Evolutionary conservation across 2,888 invertebrate genomes (phyloP), one percentile per base, ranked within the genome.

Genomic region (Orchesella flavescens): DNA sequence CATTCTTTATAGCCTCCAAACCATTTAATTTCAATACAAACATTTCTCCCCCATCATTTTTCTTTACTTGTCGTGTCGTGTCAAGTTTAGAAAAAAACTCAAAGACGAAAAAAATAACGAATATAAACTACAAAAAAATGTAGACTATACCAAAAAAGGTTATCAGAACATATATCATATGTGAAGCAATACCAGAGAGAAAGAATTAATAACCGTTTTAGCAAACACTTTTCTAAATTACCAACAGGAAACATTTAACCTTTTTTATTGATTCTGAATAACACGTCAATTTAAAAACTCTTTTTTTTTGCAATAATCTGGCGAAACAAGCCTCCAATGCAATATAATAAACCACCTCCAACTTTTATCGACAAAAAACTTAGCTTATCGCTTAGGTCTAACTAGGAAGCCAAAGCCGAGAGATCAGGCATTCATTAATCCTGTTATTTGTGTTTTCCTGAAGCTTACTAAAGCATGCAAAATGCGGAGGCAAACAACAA

Each of bases 1-100:
- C 71, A 71, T 53, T 68, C 57, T 57, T 72, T 43, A 72, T 57
- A 72, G 71, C 17, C 57, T 72, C 57, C 17, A 23, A 72, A 43
- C 34, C 57, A 72, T 72, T 57, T 43, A 57, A 57, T 72, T 72
- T 72, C 71, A 57, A 57, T 43, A 23, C 15, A 49, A 15, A n/a
- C n/a, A 49, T 12, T 49, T 49, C n/a, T 49, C 49, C n/a, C n/a
- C 49, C n/a, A n/a, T 49, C 12, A 49, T 49, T 49, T 49, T 49
- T 49, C 15, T 49, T 49, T 49, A 10, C 49, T 12, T 49, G 49
- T 49, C 49, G n/a, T 12, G n/a, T 49, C 49, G 34, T 34, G 34
- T 34, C 34, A 34, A 7, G 34, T 7, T 34, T 34, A 7, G 34
- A 2, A 34, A 2, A 34, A 34, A 34, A 34, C 34, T 34, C 7